Base-by-base conservation (phyloP, 2,113 vertebrate species). In the Mustela nigripes region DNA sequence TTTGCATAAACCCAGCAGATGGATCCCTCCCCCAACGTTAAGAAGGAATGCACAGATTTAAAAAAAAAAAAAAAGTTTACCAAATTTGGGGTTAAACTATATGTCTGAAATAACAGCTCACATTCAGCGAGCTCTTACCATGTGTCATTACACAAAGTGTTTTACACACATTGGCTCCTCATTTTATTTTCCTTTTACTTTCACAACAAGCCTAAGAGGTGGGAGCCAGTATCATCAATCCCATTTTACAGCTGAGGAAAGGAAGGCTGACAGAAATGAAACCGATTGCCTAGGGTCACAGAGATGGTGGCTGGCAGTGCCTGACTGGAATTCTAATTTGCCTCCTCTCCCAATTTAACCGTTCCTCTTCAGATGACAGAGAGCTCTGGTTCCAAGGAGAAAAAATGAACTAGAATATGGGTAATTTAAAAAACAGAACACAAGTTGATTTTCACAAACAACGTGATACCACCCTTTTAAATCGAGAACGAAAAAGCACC, bases 401-500 rank as follows among this genome's bases (percentile, higher is more conserved):
- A 84, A 97, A 97, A 87, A 89, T 28, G 78, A 95, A 87, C 31
- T 12, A 80, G 50, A 92, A 91, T 18, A 36, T 11, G 11, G 6
- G n/a, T 80, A 79, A 22, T 53, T 83, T 11, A 24, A 33, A 80
- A 90, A 90, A 74, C 9, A 15, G 39, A 78, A 78, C 60, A 26
- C 80, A 84, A 92, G 36, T 45, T 53, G 24, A 94, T 39, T 90
- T 92, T 96, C 53, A 92, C 92, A 78, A 96, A 69, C 78, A 88
- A 71, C 31, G 24, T 80, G 36, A 79, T 58, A 79, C 39, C 84
- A 2, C n/a, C 1, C 8, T 69, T 92, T 89, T 24, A 60, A 45
- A 31, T 15, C 16, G 36, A 83, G 69, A 90, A 87, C 71, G 76
- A 22, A 58, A 92, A 84, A 79, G 50, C 78, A 21, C 33, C 62